Evolutionary conservation across 2,797 vertebrate species (phyloP).

Genomic region (Lerista edwardsae): DNA sequence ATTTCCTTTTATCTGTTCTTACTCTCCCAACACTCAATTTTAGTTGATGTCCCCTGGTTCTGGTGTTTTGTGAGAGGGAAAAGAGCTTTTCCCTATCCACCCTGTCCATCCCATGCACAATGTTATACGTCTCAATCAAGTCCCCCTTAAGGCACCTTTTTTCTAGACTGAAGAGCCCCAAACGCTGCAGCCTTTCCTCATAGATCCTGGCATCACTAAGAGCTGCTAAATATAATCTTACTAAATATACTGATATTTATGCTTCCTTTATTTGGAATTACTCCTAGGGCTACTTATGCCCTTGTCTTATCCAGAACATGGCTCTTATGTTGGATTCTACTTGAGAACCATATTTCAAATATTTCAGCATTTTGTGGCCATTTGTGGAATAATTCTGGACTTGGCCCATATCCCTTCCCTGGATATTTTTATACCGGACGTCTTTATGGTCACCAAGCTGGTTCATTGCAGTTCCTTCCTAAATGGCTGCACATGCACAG

Average conservation of each 20-base stretch:
- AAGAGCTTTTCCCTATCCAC: no score
- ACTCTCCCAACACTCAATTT: no score
- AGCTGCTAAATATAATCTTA: conserved; percentile 51
- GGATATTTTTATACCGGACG: conserved; percentile 46
- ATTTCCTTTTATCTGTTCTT: no score
- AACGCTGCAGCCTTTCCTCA: no score
- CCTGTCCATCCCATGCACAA: no score
- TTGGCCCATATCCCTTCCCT: neutral
- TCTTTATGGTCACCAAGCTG: conserved; percentile 48
- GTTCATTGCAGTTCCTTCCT: conserved; percentile 38
- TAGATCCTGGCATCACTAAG: neutral
- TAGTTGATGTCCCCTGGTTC: no score
- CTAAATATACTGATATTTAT: conserved; percentile 42
- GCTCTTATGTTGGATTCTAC: neutral
- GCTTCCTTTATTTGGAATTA: conserved; percentile 60
- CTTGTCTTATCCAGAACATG: neutral
- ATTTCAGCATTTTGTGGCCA: conserved; percentile 41
- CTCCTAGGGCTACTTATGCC: conserved; percentile 38
- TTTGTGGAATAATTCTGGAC: conserved; percentile 14
- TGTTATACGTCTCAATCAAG: no score
- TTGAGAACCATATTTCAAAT: conserved; percentile 44
- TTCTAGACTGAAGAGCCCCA: no score
- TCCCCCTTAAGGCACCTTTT: no score
- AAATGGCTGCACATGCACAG: conserved; percentile 5
- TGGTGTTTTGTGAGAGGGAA: no score